Base-by-base conservation (phyloP, 2,113 vertebrate species). In the Alexandromys fortis region DNA sequence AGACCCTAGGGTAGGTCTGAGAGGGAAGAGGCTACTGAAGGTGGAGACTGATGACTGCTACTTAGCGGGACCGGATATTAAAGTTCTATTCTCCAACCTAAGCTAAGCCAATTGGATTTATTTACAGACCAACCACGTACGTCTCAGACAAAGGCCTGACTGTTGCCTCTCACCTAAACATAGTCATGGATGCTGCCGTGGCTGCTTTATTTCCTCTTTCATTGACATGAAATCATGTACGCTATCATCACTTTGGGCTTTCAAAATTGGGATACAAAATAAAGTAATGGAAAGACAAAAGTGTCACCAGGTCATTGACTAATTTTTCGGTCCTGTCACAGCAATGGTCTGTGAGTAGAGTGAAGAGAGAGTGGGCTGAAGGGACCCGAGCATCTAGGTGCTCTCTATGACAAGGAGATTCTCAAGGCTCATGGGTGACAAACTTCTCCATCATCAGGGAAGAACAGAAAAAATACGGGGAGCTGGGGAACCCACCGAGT, bases 171-270 rank as follows among this genome's bases (percentile, higher is more conserved):
- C 16, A 73, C 30, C 11, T 14, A 47, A 30, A 38, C 3, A 17
- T 0, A 12, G 19, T 45, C 30, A 38, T 7, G 61, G 49, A 24
- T 1, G 9, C 5, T 3, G 47, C 49, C n/a, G 2, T 5, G 3
- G 19, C 24, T 26, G 22, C 67, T 86, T 75, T 28, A 22, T 85
- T 88, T 87, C 14, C 1, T 22, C 58, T 76, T 73, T 73, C 1
- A 2, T 49, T 42, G 68, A 76, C 81, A 47, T 52, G 73, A 19
- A 49, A 45, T 87, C 7, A 7, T 67, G 85, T 73, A 55, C 28
- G 78, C 55, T 68, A n/a, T 68, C 33, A 55, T 63, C 1, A 47
- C 30, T 58, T 14, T 13, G 45, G 21, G 13, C 47, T 88, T 68
- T 95, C 21, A 47, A 3, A 65, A 72, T 52, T 3, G 1, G 19